phyloP scores from a whole-genome alignment of 1,140 invertebrate genomes.

The Brachionus asplanchnoidis region DNA sequence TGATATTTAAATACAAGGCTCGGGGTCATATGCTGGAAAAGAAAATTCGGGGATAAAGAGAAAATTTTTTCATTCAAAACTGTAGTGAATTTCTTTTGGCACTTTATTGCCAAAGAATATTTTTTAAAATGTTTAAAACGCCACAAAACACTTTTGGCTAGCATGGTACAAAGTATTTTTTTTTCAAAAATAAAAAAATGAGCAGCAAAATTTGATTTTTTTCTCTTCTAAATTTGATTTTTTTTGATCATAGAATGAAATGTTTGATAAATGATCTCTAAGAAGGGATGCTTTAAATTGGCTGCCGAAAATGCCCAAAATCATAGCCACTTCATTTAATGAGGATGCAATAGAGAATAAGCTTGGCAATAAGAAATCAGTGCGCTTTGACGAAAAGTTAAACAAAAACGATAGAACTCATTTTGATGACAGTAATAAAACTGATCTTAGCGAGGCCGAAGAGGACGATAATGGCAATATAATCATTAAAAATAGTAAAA shows the following conservation, averaged over 20 bases:
- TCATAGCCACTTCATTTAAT: background rate
- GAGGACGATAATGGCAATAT: background rate
- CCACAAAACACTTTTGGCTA: background rate
- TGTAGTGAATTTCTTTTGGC: background rate
- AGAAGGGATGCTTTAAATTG: background rate
- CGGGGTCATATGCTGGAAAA: background rate
- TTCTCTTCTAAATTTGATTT: background rate
- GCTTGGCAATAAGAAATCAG: background rate
- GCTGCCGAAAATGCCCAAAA: background rate
- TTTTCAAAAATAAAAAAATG: too few species aligned
- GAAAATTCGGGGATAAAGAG: background rate
- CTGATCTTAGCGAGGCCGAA: background rate
- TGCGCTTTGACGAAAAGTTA: background rate
- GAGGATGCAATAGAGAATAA: background rate
- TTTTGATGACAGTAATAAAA: background rate
- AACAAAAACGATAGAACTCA: slow-evolving; percentile 10
- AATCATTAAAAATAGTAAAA: background rate
- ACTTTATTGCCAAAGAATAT: background rate
- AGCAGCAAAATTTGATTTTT: background rate
- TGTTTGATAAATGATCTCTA: background rate
- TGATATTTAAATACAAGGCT: background rate
- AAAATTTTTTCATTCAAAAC: background rate
- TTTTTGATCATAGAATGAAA: background rate
- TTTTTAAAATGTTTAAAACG: background rate
- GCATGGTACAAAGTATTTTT: background rate